phyloP scores from a whole-genome alignment of 92 coral and sea anemone genomes.

The Palythoa heliodiscus region DNA sequence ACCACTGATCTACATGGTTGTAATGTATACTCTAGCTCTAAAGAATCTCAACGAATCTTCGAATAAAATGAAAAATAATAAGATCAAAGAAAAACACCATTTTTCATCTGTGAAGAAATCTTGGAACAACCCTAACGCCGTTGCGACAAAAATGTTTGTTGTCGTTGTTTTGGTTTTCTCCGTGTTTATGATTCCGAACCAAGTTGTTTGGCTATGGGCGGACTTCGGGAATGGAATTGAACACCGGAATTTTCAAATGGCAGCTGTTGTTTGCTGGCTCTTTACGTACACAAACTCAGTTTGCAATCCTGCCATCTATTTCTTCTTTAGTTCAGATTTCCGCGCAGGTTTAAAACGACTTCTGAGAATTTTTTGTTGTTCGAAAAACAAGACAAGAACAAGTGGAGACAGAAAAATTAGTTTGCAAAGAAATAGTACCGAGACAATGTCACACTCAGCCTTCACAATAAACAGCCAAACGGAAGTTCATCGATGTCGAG shows the following conservation, averaged over 20 bases:
- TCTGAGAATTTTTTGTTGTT: conserved; percentile 35
- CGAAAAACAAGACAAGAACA: conserved; percentile 20
- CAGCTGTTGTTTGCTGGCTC: conserved; percentile 78
- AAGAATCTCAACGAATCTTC: conserved; percentile 67
- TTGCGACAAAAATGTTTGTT: conserved; percentile 93
- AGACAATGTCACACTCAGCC: not conserved
- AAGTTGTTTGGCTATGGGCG: conserved; percentile 91
- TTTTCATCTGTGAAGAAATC: not conserved
- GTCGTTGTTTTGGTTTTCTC: conserved; percentile 90
- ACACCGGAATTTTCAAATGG: conserved; percentile 56
- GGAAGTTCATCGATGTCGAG: not conserved
- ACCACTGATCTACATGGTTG: conserved; percentile 75
- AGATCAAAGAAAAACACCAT: conserved; percentile 25
- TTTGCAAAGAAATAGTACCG: not conserved
- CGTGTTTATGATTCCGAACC: conserved; percentile 90
- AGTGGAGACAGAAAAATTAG: not conserved
- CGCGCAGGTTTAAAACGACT: conserved; percentile 75
- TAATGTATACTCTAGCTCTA: conserved; percentile 85
- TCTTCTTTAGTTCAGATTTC: conserved; percentile 86
- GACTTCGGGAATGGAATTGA: conserved; percentile 79
- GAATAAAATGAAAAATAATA: conserved; percentile 51
- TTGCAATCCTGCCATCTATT: conserved; percentile 89
- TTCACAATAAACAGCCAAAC: not conserved
- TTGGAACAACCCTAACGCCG: conserved; percentile 78
- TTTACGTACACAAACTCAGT: conserved; percentile 91